phyloP scores from a whole-genome alignment of 2,888 invertebrate species.

The Hypercompe scribonia region DNA sequence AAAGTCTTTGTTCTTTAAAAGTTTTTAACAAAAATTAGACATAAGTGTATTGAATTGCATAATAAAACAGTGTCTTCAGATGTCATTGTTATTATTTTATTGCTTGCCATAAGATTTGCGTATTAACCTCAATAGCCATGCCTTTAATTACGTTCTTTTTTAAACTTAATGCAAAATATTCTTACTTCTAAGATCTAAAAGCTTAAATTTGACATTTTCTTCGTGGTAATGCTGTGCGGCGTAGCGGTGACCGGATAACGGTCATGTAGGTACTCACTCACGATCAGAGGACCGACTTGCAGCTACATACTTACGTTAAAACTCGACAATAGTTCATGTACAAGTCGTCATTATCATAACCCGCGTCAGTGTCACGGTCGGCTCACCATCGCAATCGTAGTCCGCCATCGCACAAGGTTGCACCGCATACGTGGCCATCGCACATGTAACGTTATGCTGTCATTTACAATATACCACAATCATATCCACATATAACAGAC shows the following conservation, averaged over 20 bases:
- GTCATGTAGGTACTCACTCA: conserved; percentile 73
- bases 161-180: conserved; percentile 55
- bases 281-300: conserved; percentile 69
- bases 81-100: neutral
- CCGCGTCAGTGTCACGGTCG: conserved; percentile 83
- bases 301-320: conserved; percentile 64
- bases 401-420: conserved; percentile 79
- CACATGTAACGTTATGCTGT: conserved; percentile 72
- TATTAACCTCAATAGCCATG: neutral
- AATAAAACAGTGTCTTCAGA: neutral
- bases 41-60: neutral
- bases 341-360: conserved; percentile 76
- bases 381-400: conserved; percentile 71
- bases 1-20: neutral
- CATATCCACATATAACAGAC: conserved; percentile 44
- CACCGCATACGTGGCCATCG: conserved; percentile 69
- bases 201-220: conserved; percentile 67
- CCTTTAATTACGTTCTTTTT: conserved; percentile 26
- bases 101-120: neutral
- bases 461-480: conserved; percentile 53
- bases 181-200: conserved; percentile 66
- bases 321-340: conserved; percentile 61
- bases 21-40: neutral
- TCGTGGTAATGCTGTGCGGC: conserved; percentile 56
- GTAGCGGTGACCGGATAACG: conserved; percentile 83